Evolutionary conservation across 2,888 invertebrate species (phyloP).

Genomic region (Gandaritis pyraliata): DNA sequence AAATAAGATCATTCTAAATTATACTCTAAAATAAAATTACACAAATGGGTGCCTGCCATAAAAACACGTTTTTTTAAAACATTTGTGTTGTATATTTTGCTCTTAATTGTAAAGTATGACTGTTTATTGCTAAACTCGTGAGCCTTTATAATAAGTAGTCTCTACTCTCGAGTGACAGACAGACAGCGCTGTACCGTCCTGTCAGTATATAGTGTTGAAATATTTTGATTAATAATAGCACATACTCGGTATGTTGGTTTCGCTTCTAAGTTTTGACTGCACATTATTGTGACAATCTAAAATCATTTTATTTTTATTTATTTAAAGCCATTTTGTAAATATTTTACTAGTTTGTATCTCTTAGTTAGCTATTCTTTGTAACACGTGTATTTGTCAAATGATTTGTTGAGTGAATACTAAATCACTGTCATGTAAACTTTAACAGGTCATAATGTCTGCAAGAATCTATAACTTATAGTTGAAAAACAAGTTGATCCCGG

Average conservation of each 20-base stretch:
- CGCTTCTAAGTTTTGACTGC: slow-evolving; percentile 5
- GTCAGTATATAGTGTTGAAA: neutral
- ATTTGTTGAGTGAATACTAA: no score
- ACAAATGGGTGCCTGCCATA: slow-evolving; percentile 16
- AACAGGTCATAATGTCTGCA: no score
- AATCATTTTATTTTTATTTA: slow-evolving; percentile 14
- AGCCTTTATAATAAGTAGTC: slow-evolving; percentile 10
- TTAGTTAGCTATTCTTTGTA: neutral
- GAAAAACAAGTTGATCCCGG: no score
- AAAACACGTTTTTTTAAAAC: neutral
- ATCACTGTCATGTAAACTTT: no score
- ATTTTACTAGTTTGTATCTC: slow-evolving; percentile 14
- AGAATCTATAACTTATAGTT: no score
- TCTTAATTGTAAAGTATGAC: slow-evolving; percentile 10
- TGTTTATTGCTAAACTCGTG: slow-evolving; percentile 1
- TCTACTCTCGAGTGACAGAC: neutral
- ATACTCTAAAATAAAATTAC: slow-evolving; percentile 13
- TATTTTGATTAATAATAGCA: slow-evolving; percentile 4
- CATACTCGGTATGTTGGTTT: slow-evolving; percentile 6
- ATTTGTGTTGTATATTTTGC: slow-evolving; percentile 14
- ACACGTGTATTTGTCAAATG: no score
- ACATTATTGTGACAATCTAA: slow-evolving; percentile 12
- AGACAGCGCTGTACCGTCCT: neutral
- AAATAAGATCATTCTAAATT: slow-evolving; percentile 12
- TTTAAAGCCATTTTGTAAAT: slow-evolving; percentile 24